Conservation (phyloP, 2,113 vertebrate species). For the Paraplagusia blochii region DNA sequence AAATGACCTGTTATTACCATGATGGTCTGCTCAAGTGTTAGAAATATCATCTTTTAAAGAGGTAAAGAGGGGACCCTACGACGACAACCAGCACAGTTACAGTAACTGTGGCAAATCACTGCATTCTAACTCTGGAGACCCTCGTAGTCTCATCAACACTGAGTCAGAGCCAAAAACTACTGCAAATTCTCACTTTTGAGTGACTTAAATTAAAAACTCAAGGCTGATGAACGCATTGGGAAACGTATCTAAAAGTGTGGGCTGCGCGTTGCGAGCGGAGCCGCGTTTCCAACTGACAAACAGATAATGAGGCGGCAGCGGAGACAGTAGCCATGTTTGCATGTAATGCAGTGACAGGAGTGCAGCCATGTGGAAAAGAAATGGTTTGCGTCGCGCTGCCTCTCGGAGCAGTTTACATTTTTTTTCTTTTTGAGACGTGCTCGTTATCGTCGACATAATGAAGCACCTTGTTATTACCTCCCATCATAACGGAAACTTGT, state of each 20-base stretch:
- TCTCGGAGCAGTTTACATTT: not conserved
- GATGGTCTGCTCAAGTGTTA: too few relatives aligned
- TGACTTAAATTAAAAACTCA: not conserved
- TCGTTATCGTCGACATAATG: not conserved
- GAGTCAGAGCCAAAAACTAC: too few relatives aligned
- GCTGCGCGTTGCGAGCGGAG: not conserved
- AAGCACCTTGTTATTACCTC: conserved; percentile 1
- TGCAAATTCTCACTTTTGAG: not conserved
- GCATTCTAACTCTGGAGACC: too few relatives aligned
- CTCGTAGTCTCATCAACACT: too few relatives aligned
- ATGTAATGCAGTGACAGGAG: conserved; percentile 22
- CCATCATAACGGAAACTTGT: not conserved
- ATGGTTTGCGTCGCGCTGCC: not conserved
- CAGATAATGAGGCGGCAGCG: not conserved
- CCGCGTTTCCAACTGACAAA: conserved; percentile 8
- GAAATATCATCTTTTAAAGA: too few relatives aligned
- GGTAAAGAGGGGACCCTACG: too few relatives aligned
- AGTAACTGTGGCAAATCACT: too few relatives aligned
- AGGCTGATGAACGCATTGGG: too few relatives aligned
- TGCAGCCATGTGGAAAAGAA: not conserved
- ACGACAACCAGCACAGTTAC: too few relatives aligned
- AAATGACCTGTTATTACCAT: too few relatives aligned
- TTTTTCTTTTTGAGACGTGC: too few relatives aligned
- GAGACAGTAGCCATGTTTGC: conserved; percentile 12
- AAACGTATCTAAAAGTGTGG: not conserved